Evolutionary conservation across 1,140 invertebrate genomes (phyloP), one percentile per base, ranked within the genome.

Genomic region (Papilio aristodemus): DNA sequence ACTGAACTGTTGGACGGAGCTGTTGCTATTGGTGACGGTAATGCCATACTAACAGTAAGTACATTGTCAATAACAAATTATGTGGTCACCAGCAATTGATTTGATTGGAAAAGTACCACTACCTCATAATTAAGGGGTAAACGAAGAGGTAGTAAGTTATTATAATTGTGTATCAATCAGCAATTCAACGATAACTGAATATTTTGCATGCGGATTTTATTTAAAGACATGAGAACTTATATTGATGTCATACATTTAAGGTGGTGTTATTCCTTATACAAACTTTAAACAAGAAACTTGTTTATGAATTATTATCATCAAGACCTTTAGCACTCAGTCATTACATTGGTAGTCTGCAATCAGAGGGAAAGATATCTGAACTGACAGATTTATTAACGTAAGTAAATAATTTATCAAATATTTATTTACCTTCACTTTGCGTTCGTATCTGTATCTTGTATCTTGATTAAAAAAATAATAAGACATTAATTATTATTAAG

Each of bases 1-100:
- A 92, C 91, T n/a, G 83, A 92, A 64, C 69, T 94, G n/a, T 71
- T 94, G 10, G 92, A 93, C 73, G 92, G 89, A 54, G 91, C 93
- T 0, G 78, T 94, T 17, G 82, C 86, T 14, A 83, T 93, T 8
- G 93, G 93, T 4, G 92, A 93, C 70, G 94, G 93, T 2, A 93
- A 94, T 90, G 92, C 91, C 13, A 92, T 94, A 39, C 79, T 94
- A 64, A 87, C 87, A 36, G 93, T 94, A 72, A 78, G 84, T 83
- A 72, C 54, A 64, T 14, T n/a, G 1, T 32, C 6, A 3, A 32
- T 32, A 32, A 3, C 27, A 32, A 6, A 32, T 32, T 6, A 32
- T n/a, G 6, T 32, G 27, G 27, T 32, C 27, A 32, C 27, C 27
- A 32, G 27, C 27, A 32, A 6, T 32, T 32, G 27, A 6, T 6